phyloP scores from a whole-genome alignment of 2,113 vertebrate genomes.

The Typhlomys cinereus region DNA sequence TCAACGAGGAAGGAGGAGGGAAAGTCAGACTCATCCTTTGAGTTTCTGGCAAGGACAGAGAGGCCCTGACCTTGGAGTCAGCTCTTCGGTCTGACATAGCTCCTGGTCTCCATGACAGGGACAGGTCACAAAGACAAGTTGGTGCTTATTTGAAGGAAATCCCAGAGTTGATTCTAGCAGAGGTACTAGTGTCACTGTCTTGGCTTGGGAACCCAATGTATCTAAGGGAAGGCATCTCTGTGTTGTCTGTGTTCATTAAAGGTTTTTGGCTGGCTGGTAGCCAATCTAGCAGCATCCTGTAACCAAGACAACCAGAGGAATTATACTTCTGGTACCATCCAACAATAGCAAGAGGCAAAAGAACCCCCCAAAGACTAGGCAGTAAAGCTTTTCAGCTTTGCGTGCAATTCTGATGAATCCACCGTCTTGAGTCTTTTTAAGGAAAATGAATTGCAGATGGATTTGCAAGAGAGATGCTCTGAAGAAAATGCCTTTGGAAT shows the following conservation, averaged over 20 bases:
- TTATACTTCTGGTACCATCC: background rate
- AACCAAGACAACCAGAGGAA: background rate
- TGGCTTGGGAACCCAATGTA: background rate
- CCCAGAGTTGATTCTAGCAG: background rate
- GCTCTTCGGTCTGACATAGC: background rate
- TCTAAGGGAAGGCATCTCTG: background rate
- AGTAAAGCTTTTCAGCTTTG: background rate
- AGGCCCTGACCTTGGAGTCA: background rate
- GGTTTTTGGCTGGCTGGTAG: background rate
- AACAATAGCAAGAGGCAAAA: background rate
- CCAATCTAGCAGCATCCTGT: background rate
- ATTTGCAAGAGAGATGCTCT: slow-evolving; percentile 8
- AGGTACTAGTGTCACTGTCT: background rate
- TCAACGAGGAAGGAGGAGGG: background rate
- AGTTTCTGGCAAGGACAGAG: slow-evolving; percentile 12
- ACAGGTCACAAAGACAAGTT: background rate
- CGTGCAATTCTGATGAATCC: background rate
- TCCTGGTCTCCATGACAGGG: background rate
- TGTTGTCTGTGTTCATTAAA: slow-evolving; percentile 20
- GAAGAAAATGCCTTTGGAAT: background rate
- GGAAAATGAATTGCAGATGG: slow-evolving; percentile 35
- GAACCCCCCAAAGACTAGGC: background rate
- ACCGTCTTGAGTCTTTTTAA: background rate
- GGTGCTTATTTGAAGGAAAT: background rate
- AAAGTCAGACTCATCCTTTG: background rate